Percentiles rank a stretch among this genome's conserved stretches.
Conservation (phyloP, 2,113 vertebrate species). For the Lampris megalopsis region DNA sequence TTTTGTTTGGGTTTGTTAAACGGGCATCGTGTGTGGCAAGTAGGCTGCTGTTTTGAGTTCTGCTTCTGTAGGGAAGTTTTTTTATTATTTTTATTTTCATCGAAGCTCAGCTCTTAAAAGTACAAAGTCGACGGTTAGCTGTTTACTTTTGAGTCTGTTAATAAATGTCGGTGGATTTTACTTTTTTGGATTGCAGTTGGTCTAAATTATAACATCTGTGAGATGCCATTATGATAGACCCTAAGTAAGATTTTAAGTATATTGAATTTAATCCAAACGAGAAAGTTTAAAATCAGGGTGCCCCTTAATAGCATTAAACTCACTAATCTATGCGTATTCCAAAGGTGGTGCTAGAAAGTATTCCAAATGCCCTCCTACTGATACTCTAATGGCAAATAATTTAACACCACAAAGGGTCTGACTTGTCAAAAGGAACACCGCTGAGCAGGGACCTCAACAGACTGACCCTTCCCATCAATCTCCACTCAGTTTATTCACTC, state of each 20-base stretch:
- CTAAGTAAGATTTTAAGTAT: neutral
- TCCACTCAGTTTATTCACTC: constrained; percentile 65
- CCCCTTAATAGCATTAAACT: constrained; percentile 28
- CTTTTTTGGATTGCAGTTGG: constrained; percentile 45
- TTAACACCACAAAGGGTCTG: constrained; percentile 76
- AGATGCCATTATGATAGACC: constrained; percentile 25
- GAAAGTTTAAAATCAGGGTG: constrained; percentile 20
- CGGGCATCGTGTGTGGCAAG: constrained; percentile 78
- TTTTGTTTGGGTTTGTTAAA: constrained; percentile 74
- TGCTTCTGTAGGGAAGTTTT: constrained; percentile 62
- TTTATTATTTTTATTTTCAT: constrained; percentile 58
- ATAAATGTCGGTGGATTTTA: constrained; percentile 69
- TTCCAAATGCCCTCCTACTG: constrained; percentile 69
- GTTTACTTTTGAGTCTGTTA: constrained; percentile 63
- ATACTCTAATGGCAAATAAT: constrained; percentile 77
- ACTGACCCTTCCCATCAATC: constrained; percentile 79
- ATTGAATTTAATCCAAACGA: constrained; percentile 30
- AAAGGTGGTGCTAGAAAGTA: constrained; percentile 41
- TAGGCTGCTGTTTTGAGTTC: constrained; percentile 44
- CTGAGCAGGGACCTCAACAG: constrained; percentile 60
- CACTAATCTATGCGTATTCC: constrained; percentile 56
- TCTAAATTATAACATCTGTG: constrained; percentile 39
- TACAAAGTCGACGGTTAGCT: constrained; percentile 56
- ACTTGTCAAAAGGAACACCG: constrained; percentile 65
- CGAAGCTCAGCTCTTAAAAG: constrained; percentile 60